Evolutionary conservation across 2,888 invertebrate species (phyloP).

Genomic region (Polylopha cassiicola): DNA sequence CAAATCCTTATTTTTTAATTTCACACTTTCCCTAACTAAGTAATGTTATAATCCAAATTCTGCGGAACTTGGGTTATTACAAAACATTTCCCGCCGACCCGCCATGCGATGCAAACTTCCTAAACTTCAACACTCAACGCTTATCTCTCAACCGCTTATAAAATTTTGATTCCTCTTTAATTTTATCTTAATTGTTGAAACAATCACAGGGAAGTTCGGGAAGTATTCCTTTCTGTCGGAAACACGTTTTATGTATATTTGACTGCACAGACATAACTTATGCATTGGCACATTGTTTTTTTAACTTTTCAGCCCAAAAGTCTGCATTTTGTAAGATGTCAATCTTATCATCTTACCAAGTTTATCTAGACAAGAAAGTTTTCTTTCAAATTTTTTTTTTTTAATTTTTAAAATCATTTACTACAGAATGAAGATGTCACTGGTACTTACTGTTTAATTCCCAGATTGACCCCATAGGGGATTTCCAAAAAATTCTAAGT

Average conservation of each 20-base stretch:
- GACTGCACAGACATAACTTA: neutral
- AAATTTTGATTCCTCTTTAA: constrained; percentile 72
- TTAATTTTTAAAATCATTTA: no score
- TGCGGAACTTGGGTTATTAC: constrained; percentile 38
- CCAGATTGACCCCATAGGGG: no score
- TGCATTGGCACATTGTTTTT: neutral
- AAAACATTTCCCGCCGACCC: constrained; percentile 42
- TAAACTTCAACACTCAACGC: constrained; percentile 68
- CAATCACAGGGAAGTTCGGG: constrained; percentile 61
- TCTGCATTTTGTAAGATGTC: no score
- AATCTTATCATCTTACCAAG: no score
- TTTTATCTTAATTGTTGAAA: constrained; percentile 70
- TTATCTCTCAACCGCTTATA: constrained; percentile 70
- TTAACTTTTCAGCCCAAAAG: no score
- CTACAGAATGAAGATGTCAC: no score
- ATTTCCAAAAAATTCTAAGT: no score
- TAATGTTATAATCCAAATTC: constrained; percentile 40
- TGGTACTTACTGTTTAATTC: no score
- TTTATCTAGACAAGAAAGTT: no score
- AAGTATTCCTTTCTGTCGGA: constrained; percentile 47
- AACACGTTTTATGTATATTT: constrained; percentile 5
- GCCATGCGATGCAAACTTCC: constrained; percentile 50
- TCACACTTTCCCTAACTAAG: constrained; percentile 32
- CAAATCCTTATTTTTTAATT: constrained; percentile 27
- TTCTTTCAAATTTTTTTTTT: no score